Evolutionary conservation across 37 sponge, comb jelly and placozoan genomes (phyloP).

Genomic region (Agelas oroides): DNA sequence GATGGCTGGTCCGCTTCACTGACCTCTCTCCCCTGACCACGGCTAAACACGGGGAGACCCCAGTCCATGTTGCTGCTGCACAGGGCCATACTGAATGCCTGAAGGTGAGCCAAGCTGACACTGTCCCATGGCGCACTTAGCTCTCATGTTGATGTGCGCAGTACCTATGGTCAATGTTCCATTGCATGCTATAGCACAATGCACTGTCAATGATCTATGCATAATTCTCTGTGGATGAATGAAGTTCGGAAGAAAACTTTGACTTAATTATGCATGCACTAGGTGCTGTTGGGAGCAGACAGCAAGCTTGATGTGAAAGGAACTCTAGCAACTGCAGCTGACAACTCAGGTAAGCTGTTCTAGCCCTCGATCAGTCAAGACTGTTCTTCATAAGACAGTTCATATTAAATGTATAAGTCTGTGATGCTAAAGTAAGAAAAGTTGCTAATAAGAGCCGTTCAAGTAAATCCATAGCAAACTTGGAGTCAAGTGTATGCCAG

Average conservation of each 20-base stretch:
- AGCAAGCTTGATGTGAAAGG: constrained; percentile 11
- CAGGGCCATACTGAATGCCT: constrained; percentile 62
- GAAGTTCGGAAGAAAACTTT: too few relatives aligned
- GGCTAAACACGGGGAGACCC: constrained; percentile 82
- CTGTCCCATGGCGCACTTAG: too few relatives aligned
- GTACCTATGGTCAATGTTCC: too few relatives aligned
- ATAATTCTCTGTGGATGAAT: too few relatives aligned
- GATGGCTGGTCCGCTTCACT: constrained; percentile 73
- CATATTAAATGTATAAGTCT: not conserved
- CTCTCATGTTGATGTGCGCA: too few relatives aligned
- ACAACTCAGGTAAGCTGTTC: constrained; percentile 17
- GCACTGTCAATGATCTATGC: too few relatives aligned
- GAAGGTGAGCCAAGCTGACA: constrained; percentile 20
- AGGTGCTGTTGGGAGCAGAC: constrained; percentile 4
- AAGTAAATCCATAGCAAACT: too few relatives aligned
- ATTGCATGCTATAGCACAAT: too few relatives aligned
- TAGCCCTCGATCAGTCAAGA: not conserved
- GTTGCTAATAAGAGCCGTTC: too few relatives aligned
- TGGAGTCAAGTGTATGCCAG: too few relatives aligned
- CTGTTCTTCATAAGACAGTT: not conserved
- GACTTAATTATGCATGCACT: not conserved
- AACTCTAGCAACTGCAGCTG: constrained; percentile 6
- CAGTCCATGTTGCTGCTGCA: constrained; percentile 80
- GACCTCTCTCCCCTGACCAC: constrained; percentile 34
- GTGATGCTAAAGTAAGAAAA: not conserved